Evolutionary conservation across 2,888 invertebrate genomes (phyloP), one percentile per base, ranked within the genome.

Genomic region (Ophion obscuratus): DNA sequence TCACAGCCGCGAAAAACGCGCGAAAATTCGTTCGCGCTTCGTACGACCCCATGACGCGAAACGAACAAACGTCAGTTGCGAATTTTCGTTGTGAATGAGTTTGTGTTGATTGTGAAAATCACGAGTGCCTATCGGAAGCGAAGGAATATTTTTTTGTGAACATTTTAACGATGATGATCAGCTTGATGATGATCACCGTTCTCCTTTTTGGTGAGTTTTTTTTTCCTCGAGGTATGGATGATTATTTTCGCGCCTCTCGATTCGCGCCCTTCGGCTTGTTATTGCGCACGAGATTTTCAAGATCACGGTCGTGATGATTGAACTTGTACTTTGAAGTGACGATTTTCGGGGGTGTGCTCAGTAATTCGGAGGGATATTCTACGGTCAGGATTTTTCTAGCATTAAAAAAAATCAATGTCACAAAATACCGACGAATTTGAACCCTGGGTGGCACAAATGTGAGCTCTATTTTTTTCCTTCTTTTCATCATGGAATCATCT

Each of bases 201-300:
- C 74, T 85, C 70, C 64, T 87, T 62, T 62, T 88, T 10, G 88
- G 89, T 89, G 59, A 89, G 89, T 88, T 40, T n/a, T 59, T 6
- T n/a, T 57, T 9, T 71, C 10, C 36, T 44, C 27, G 7, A 0
- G 7, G 20, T 0, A 44, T 44, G n/a, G n/a, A 59, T 20, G 2
- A 20, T n/a, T 59, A n/a, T 6, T 47, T 47, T 47, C 11, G 10
- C 2, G 9, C 10, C 14, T 9, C 11, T 14, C 11, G 47, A 47
- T 47, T 7, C 36, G 36, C 5, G 11, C 47, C 11, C 11, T 44
- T 2, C 44, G 1, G 7, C 44, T 2, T 44, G 44, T 44, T 10
- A 9, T 44, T 44, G 44, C 9, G 27, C 27, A 2, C 27, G 2
- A 27, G 27, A 27, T 27, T 27, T 27, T 27, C 27, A 27, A 27